Evolutionary conservation across 2,888 invertebrate genomes (phyloP).

Genomic region (Luperina nickerlii): DNA sequence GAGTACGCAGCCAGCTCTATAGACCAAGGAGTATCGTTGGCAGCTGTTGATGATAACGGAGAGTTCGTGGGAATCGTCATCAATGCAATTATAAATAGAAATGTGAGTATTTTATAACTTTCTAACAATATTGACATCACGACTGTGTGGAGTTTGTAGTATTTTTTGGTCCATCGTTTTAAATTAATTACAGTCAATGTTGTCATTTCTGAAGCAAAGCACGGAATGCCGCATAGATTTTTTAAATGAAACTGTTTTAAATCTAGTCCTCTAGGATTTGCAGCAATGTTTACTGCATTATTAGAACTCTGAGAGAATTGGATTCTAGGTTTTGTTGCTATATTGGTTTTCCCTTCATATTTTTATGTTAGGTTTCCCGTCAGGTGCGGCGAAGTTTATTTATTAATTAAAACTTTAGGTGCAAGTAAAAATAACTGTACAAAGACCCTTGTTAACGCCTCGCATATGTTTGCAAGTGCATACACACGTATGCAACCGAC

Average conservation of each 20-base stretch:
- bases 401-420: too few species aligned
- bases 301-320: not conserved
- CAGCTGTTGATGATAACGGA: slow-evolving; percentile 91
- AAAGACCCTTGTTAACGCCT: too few species aligned
- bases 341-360: too few species aligned
- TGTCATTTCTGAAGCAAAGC: slow-evolving; percentile 16
- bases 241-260: not conserved
- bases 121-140: too few species aligned
- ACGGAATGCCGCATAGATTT: not conserved
- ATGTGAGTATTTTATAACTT: slow-evolving; percentile 72
- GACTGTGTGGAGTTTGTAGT: too few species aligned
- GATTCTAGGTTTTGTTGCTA: too few species aligned
- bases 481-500: too few species aligned
- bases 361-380: too few species aligned
- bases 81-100: slow-evolving; percentile 86
- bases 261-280: not conserved
- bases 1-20: slow-evolving; percentile 91
- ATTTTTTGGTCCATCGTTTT: not conserved
- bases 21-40: slow-evolving; percentile 91
- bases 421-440: too few species aligned
- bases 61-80: slow-evolving; percentile 90
- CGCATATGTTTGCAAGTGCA: too few species aligned
- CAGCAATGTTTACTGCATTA: not conserved
- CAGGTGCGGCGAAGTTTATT: too few species aligned
- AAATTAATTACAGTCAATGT: not conserved